These are phyloP conservation scores for Alloplasta piceator DNA, from an alignment of 2,888 invertebrate species.

Conservation along the genomic window DNA sequence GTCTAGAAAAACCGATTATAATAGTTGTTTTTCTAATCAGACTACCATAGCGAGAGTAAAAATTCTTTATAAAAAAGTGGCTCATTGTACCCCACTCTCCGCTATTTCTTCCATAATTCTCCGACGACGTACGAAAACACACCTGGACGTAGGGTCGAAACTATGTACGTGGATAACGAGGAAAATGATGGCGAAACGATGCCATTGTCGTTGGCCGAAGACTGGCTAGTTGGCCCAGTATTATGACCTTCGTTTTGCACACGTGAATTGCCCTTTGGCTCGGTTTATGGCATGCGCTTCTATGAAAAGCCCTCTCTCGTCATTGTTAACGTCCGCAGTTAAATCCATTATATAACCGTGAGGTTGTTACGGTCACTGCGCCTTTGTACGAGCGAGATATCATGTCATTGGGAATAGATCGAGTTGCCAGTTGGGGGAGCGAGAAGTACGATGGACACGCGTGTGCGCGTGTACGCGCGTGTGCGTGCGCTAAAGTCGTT, in stretches of 20 bases:
- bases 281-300: conserved; percentile 4
- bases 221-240: neutral
- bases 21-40: too few relatives aligned
- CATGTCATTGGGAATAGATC: conserved; percentile 10
- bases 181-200: conserved; percentile 20
- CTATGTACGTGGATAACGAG: conserved; percentile 1
- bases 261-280: conserved; percentile 17
- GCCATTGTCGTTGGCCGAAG: neutral
- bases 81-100: too few relatives aligned
- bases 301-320: conserved; percentile 28
- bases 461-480: conserved; percentile 49
- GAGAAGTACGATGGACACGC: conserved; percentile 18
- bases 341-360: conserved; percentile 32
- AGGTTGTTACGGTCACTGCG: conserved; percentile 36
- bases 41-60: too few relatives aligned
- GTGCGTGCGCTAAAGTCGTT: conserved; percentile 54
- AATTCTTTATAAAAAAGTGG: too few relatives aligned
- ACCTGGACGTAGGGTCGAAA: conserved; percentile 1
- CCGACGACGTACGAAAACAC: neutral
- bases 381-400: conserved; percentile 27
- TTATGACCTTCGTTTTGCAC: conserved; percentile 14
- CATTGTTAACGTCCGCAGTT: conserved; percentile 37
- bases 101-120: neutral
- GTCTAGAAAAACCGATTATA: too few relatives aligned
- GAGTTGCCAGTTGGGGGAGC: neutral